phyloP scores from a whole-genome alignment of 2,797 vertebrate genomes.

The Gila robusta region DNA sequence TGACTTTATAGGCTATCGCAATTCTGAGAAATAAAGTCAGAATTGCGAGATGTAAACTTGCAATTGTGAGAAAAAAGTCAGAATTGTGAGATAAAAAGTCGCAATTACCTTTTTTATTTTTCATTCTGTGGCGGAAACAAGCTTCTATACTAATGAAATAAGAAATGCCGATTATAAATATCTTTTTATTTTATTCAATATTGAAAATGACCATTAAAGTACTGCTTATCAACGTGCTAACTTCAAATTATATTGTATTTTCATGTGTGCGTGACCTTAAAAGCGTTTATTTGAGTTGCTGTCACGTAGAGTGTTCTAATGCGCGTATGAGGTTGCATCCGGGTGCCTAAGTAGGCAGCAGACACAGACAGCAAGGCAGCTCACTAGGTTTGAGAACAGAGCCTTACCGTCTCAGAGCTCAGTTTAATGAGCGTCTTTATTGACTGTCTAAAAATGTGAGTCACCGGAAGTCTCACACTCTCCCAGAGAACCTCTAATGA shows the following conservation, averaged over 20 bases:
- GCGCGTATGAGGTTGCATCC: background rate
- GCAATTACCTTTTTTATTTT: too few species aligned
- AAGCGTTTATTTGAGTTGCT: background rate
- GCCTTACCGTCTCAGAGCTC: background rate
- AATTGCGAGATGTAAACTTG: too few species aligned
- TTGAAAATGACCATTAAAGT: background rate
- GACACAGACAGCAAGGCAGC: background rate
- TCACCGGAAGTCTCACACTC: constrained; percentile 4
- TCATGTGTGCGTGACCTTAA: background rate
- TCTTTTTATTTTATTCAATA: too few species aligned
- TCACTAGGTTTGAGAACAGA: background rate
- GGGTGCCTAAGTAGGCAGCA: constrained; percentile 1
- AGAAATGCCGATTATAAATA: too few species aligned
- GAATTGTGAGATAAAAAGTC: too few species aligned
- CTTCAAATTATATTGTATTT: background rate
- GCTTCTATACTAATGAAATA: too few species aligned
- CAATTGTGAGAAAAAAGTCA: too few species aligned
- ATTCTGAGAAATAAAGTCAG: too few species aligned
- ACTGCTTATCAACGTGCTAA: background rate
- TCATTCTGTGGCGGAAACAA: too few species aligned
- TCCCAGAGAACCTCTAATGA: constrained; percentile 16
- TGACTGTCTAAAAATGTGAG: constrained; percentile 6
- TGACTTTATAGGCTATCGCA: too few species aligned
- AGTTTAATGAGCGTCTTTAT: background rate
- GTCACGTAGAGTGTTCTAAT: background rate